phyloP scores from a whole-genome alignment of 2,113 vertebrate species.

The Kryptolebias marmoratus region DNA sequence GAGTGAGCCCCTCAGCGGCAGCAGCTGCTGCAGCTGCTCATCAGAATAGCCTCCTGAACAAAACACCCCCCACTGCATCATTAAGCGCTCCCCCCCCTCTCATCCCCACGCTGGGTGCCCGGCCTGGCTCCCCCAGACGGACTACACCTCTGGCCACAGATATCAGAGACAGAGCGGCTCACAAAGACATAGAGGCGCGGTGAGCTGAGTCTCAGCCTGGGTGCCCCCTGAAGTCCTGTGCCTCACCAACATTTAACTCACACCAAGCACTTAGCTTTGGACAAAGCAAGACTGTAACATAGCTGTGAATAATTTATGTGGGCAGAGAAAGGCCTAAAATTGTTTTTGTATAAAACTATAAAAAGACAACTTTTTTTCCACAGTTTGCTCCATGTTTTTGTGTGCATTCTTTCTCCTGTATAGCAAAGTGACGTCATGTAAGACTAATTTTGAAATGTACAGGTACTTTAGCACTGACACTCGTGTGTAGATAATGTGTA shows the following conservation, averaged over 20 bases:
- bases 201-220: constrained; percentile 69
- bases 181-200: constrained; percentile 98
- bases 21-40: constrained; percentile 77
- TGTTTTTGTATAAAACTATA: constrained; percentile 73
- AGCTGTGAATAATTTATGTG: constrained; percentile 79
- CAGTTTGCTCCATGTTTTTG: constrained; percentile 74
- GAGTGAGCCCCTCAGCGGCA: constrained; percentile 87
- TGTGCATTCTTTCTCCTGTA: constrained; percentile 83
- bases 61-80: constrained; percentile 92
- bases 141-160: constrained; percentile 93
- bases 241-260: constrained; percentile 68
- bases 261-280: constrained; percentile 79
- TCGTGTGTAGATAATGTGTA: constrained; percentile 91
- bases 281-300: constrained; percentile 76
- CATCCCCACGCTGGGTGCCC: constrained; percentile 90
- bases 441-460: constrained; percentile 69
- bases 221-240: constrained; percentile 44
- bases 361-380: constrained; percentile 65
- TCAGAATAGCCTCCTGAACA: constrained; percentile 93
- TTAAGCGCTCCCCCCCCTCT: constrained; percentile 95
- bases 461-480: constrained; percentile 72
- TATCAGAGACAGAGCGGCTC: constrained; percentile 91
- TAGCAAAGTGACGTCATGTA: constrained; percentile 71
- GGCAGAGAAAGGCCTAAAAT: constrained; percentile 40
- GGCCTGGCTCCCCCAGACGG: constrained; percentile 91